Evolutionary conservation across 2,113 vertebrate species (phyloP).

Genomic region (Orthonyx spaldingii): DNA sequence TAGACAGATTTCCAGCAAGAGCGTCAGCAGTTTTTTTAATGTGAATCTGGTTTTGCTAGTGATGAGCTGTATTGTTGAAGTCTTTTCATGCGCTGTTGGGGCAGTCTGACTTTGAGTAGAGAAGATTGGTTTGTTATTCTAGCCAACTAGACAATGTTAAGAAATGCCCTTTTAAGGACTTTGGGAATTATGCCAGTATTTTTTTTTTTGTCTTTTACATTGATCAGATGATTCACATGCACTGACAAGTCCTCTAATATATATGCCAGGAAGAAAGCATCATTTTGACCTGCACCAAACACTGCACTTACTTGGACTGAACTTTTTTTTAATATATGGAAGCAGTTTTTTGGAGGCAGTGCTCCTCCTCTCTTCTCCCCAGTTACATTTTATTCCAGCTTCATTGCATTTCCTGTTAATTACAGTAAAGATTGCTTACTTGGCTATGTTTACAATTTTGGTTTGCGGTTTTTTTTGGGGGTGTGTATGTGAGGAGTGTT

Average conservation of each 20-base stretch:
- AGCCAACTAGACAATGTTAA: neutral
- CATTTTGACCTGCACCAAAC: neutral
- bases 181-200: neutral
- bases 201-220: neutral
- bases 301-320: neutral
- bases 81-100: neutral
- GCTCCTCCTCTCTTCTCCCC: neutral
- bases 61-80: neutral
- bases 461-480: neutral
- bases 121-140: slow-evolving; percentile 37
- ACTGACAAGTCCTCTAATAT: neutral
- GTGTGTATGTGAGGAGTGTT: neutral
- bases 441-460: neutral
- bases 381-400: neutral
- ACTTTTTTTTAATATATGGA: neutral
- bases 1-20: neutral
- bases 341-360: neutral
- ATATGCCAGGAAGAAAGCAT: neutral
- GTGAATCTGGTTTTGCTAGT: neutral
- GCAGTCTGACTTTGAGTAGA: slow-evolving; percentile 21
- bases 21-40: neutral
- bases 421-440: neutral
- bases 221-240: slow-evolving; percentile 29
- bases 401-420: neutral
- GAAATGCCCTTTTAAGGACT: slow-evolving; percentile 63